A percentile compares a stretch with the other conserved stretches of the same genome.
Conservation (phyloP, 2,113 vertebrate genomes). For the Tamias sibiricus region DNA sequence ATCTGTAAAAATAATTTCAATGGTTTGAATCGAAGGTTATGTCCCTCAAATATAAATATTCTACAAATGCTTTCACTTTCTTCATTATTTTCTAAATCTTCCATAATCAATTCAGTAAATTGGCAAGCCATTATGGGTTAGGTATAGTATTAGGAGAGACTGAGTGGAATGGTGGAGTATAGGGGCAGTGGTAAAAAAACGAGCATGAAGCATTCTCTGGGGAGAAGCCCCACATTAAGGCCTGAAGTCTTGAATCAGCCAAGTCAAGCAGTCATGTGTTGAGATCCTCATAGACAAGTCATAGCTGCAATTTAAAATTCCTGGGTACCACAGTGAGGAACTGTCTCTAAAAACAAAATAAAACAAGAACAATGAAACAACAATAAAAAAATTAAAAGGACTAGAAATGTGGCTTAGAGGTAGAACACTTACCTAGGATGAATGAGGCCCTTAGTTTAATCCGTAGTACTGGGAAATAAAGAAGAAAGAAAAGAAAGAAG, state of each 20-base stretch:
- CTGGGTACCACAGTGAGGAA: background rate
- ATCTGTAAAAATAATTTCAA: background rate
- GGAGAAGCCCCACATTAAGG: background rate
- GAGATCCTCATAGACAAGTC: background rate
- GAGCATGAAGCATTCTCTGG: background rate
- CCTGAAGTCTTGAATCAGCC: background rate
- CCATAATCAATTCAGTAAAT: background rate
- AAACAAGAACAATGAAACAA: too few relatives aligned
- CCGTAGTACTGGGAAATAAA: too few relatives aligned
- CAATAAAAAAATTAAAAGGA: background rate
- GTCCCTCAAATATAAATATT: background rate
- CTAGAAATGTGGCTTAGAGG: background rate
- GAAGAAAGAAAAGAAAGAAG: too few relatives aligned
- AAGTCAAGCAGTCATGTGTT: background rate
- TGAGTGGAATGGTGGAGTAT: accelerated
- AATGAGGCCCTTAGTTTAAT: too few relatives aligned
- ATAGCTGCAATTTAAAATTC: background rate
- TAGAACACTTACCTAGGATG: too few relatives aligned
- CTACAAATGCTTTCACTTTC: background rate
- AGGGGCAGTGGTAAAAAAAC: background rate
- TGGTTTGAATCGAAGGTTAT: background rate
- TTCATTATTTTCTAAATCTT: background rate
- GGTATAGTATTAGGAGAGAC: background rate
- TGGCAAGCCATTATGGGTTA: background rate
- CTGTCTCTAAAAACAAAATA: background rate